Base-by-base conservation (phyloP, 2,113 vertebrate genomes). In the Empidonax alnorum region DNA sequence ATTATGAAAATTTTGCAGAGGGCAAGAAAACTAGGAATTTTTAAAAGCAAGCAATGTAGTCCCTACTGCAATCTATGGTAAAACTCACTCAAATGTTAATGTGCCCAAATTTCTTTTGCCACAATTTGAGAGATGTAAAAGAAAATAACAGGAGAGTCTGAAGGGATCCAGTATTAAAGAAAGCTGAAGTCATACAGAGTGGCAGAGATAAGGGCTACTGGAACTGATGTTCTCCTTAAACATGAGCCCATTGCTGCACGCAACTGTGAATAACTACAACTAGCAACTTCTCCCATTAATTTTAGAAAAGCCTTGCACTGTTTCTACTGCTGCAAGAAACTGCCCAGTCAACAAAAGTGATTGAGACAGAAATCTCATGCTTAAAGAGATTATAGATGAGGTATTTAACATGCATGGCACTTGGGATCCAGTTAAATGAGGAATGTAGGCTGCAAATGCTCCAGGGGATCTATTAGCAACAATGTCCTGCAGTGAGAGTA, bases 401-500 rank as follows among this genome's bases (percentile, higher is more conserved):
- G 15, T 90, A 72, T 95, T 97, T 95, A 94, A 84, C 79, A 96
- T 78, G 63, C 69, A 80, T 49, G 82, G 61, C 65, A 72, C n/a
- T 76, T 94, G 91, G 41, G 76, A 96, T 95, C 77, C 75, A 87
- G 82, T 84, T 96, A 94, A 94, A 90, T 74, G 79, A 91, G 41
- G 67, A 94, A 86, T 59, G 69, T 31, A 85, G 61, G 66, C 61
- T 80, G 56, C 52, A 96, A 78, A 93, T 92, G 72, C 95, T 95
- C 65, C 4, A 86, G 96, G 96, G 95, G 56, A 90, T 94, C 87
- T 94, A 97, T 97, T 97, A 97, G 62, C 75, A 94, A 63, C 62
- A 62, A 56, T 25, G 72, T 77, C 93, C 83, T 83, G 73, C 90
- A 83, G 93, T 56, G 90, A 93, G 49, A 90, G 56, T 89, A 93